These are phyloP conservation scores for Rhingia campestris DNA, from an alignment of 2,888 invertebrate species.

Conservation along the genomic window DNA sequence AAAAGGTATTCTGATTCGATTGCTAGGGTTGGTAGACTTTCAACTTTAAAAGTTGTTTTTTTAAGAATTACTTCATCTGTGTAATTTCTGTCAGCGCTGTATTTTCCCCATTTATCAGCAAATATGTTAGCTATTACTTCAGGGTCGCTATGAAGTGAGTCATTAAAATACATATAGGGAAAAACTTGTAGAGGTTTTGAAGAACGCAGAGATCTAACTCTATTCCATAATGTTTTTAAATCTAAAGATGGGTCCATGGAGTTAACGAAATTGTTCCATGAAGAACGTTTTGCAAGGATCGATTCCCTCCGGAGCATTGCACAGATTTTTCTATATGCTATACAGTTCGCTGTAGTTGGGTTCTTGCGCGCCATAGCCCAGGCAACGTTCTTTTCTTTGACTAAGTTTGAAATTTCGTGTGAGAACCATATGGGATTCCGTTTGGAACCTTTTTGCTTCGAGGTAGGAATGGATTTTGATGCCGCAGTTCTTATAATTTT, in stretches of 20 bases:
- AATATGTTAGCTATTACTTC: slow-evolving; percentile 9
- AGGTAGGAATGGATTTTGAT: slow-evolving; percentile 8
- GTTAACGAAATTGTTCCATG: too few relatives aligned
- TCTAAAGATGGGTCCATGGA: slow-evolving; percentile 11
- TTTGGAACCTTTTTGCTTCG: background rate
- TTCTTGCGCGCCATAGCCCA: slow-evolving; percentile 1
- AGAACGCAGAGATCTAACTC: slow-evolving; percentile 5
- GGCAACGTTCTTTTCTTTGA: slow-evolving; percentile 25
- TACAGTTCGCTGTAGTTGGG: slow-evolving; percentile 10
- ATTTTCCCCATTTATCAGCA: slow-evolving; percentile 22
- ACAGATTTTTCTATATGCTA: slow-evolving; percentile 10
- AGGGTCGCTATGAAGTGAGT: background rate
- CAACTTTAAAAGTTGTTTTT: background rate
- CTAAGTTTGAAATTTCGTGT: background rate
- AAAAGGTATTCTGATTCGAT: background rate
- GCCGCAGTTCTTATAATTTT: slow-evolving; percentile 24
- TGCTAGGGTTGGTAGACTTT: background rate
- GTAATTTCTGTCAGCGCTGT: slow-evolving; percentile 6
- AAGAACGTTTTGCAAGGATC: too few relatives aligned
- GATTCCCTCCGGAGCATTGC: too few relatives aligned
- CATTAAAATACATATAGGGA: background rate
- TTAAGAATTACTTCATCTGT: background rate
- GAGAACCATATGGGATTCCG: slow-evolving; percentile 16
- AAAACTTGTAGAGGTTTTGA: slow-evolving; percentile 12
- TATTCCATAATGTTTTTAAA: slow-evolving; percentile 12